A percentile compares a stretch with the other conserved stretches of the same genome.
These are phyloP conservation scores for Lochmaea crataegi DNA, from an alignment of 2,888 invertebrate species.

Conservation along the genomic window DNA sequence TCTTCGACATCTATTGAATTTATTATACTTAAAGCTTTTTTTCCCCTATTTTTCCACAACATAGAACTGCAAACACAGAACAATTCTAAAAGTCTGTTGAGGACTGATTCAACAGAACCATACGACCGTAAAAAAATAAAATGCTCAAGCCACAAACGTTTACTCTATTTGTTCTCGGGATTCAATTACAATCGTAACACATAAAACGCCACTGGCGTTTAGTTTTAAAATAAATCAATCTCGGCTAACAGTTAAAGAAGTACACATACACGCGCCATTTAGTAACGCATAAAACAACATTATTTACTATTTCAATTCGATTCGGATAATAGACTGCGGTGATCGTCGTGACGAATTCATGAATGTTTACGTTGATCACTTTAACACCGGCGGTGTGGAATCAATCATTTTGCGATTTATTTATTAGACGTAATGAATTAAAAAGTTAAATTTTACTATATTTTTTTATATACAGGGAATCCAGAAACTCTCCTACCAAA, in stretches of 20 bases:
- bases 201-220: neutral
- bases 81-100: too few relatives aligned
- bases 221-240: neutral
- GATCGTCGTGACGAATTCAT: neutral
- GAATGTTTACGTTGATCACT: neutral
- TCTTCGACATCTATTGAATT: too few relatives aligned
- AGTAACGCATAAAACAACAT: slow-evolving; percentile 4
- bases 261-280: neutral
- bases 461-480: too few relatives aligned
- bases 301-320: neutral
- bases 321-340: neutral
- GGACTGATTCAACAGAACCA: too few relatives aligned
- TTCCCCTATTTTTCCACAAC: too few relatives aligned
- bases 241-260: neutral
- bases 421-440: too few relatives aligned
- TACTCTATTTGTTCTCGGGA: neutral
- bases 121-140: neutral
- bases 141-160: neutral
- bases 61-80: too few relatives aligned
- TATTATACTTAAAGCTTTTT: too few relatives aligned
- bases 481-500: too few relatives aligned
- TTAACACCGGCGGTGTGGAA: neutral
- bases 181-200: neutral
- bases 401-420: neutral
- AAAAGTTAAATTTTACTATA: too few relatives aligned